These are phyloP conservation scores for Indicator indicator DNA, from an alignment of 2,113 vertebrate species.

Conservation along the genomic window DNA sequence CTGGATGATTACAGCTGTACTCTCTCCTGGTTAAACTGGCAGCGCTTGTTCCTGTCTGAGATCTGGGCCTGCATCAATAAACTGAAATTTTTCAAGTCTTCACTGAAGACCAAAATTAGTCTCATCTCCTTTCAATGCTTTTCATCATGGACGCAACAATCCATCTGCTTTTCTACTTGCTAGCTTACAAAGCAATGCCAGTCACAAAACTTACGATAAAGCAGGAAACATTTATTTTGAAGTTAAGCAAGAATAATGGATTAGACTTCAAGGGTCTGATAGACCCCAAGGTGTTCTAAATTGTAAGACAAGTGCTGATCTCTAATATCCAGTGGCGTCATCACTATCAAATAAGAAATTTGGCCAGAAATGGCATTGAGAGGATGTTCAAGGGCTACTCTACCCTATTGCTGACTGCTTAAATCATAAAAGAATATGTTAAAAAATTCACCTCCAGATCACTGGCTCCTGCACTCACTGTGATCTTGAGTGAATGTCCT, in stretches of 20 bases:
- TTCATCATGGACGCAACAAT: background rate
- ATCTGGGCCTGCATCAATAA: background rate
- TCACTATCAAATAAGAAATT: background rate
- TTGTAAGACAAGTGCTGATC: background rate
- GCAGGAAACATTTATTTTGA: background rate
- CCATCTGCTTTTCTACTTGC: background rate
- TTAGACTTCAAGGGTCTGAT: background rate
- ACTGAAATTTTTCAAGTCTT: background rate
- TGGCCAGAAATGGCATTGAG: background rate
- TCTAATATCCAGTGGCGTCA: background rate
- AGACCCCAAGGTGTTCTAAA: background rate
- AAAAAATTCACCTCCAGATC: background rate
- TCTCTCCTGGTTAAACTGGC: background rate
- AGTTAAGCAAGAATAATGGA: background rate
- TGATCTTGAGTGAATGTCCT: rapidly evolving
- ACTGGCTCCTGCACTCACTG: background rate
- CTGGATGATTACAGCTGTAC: background rate
- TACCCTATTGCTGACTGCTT: background rate
- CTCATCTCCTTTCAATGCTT: background rate
- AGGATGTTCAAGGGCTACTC: background rate
- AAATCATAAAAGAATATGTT: background rate
- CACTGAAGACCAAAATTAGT: background rate
- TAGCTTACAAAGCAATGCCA: background rate
- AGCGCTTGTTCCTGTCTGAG: background rate
- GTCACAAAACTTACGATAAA: background rate